Conservation (phyloP, 2,113 vertebrate genomes). For the Corydoras sp. region DNA sequence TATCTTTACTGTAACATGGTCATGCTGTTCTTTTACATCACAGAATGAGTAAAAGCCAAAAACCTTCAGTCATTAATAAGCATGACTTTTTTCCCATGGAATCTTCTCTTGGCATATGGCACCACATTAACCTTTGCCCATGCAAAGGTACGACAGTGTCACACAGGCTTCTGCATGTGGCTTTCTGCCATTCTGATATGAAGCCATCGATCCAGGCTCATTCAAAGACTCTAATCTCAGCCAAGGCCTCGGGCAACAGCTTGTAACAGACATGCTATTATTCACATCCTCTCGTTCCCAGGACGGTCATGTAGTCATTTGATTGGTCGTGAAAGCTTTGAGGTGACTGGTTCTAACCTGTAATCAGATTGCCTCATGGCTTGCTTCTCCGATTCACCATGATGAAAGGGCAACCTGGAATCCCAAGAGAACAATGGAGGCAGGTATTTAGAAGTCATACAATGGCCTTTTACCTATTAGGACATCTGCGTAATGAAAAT, state of each 20-base stretch:
- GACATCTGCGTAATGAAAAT: slow-evolving; percentile 22
- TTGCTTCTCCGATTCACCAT: slow-evolving; percentile 38
- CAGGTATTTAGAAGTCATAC: slow-evolving; percentile 28
- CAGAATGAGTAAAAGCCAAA: slow-evolving; percentile 11
- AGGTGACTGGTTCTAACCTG: slow-evolving; percentile 44
- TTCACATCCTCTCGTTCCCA: slow-evolving; percentile 33
- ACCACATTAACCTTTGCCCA: slow-evolving; percentile 32
- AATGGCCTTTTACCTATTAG: slow-evolving; percentile 6
- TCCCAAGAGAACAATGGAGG: slow-evolving; percentile 32
- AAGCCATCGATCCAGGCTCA: slow-evolving; percentile 43
- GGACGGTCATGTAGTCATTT: slow-evolving; percentile 43
- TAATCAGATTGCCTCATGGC: slow-evolving; percentile 41
- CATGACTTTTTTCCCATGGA: neutral
- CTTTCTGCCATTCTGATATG: slow-evolving; percentile 32
- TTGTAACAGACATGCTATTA: slow-evolving; percentile 43
- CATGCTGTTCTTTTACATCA: neutral
- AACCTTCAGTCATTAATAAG: slow-evolving; percentile 4
- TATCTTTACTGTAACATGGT: too few relatives aligned
- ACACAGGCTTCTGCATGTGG: slow-evolving; percentile 17
- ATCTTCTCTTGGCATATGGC: slow-evolving; percentile 32
- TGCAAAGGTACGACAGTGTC: slow-evolving; percentile 26
- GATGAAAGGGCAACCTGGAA: slow-evolving; percentile 30
- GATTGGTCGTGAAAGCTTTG: slow-evolving; percentile 38
- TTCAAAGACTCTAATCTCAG: slow-evolving; percentile 39
- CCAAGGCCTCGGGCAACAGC: slow-evolving; percentile 37